Evolutionary conservation across 1,140 invertebrate species (phyloP).

Genomic region (Oedothorax gibbosus): DNA sequence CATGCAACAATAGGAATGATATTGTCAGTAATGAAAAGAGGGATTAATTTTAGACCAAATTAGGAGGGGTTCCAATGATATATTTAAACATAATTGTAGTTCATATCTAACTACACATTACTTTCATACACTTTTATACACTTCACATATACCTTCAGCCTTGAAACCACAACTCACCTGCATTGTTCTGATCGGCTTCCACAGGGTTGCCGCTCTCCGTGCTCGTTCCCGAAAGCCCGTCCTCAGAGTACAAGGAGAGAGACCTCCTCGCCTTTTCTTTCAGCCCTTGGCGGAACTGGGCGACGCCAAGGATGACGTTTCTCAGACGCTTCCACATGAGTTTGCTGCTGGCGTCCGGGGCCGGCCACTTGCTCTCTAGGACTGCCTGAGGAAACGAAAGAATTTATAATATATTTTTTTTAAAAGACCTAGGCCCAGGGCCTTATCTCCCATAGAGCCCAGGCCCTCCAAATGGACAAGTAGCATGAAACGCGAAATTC

Average conservation of each 20-base stretch:
- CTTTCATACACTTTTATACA: no score
- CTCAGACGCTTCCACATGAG: slow-evolving; percentile 93
- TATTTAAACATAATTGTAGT: no score
- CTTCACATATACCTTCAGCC: no score
- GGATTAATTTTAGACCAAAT: no score
- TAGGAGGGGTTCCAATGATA: no score
- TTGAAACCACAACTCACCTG: slow-evolving; percentile 42
- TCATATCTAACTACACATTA: no score
- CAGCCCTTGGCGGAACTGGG: slow-evolving; percentile 72
- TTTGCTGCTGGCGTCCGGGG: slow-evolving; percentile 83
- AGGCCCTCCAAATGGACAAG: no score
- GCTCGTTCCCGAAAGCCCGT: slow-evolving; percentile 68
- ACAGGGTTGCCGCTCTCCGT: slow-evolving; percentile 67
- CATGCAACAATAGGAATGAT: no score
- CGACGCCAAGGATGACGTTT: slow-evolving; percentile 90
- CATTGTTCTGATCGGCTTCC: slow-evolving; percentile 53
- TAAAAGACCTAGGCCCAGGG: no score
- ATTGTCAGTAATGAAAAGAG: no score
- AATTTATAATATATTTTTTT: slow-evolving; percentile 24
- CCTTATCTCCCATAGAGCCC: no score
- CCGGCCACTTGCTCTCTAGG: slow-evolving; percentile 93
- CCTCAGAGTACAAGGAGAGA: slow-evolving; percentile 67
- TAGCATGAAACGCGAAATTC: no score
- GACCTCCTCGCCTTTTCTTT: slow-evolving; percentile 64
- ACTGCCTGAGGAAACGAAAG: slow-evolving; percentile 74